Conservation (phyloP, 2,888 invertebrate genomes). For the Keiferia lycopersicella region DNA sequence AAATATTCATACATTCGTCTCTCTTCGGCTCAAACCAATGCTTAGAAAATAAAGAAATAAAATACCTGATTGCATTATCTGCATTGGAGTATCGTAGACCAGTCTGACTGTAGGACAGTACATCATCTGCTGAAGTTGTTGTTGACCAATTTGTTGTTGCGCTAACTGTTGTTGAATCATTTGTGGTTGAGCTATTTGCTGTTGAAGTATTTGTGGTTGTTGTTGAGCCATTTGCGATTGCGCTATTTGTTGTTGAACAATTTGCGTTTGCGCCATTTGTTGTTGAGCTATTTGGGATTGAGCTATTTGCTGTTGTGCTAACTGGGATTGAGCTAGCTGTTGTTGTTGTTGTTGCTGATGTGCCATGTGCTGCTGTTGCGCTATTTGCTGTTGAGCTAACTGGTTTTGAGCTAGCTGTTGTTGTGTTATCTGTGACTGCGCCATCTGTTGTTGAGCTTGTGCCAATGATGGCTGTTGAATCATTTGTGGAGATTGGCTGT, state of each 20-base stretch:
- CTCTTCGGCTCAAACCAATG: background rate
- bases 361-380: slow-evolving; percentile 45
- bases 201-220: slow-evolving; percentile 29
- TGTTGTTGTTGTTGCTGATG: slow-evolving; percentile 53
- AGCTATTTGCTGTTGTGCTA: slow-evolving; percentile 31
- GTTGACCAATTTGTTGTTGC: slow-evolving; percentile 39
- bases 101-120: slow-evolving; percentile 65
- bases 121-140: slow-evolving; percentile 55
- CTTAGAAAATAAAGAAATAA: background rate
- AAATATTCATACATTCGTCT: background rate
- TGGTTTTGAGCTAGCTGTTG: slow-evolving; percentile 52
- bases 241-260: slow-evolving; percentile 33
- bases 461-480: slow-evolving; percentile 24
- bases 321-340: slow-evolving; percentile 35
- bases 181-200: slow-evolving; percentile 31
- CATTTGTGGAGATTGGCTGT: slow-evolving; percentile 37
- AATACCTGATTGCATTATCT: slow-evolving; percentile 62
- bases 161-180: slow-evolving; percentile 24
- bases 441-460: slow-evolving; percentile 45
- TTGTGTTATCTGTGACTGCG: slow-evolving; percentile 61
- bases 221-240: background rate
- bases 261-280: slow-evolving; percentile 49
- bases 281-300: slow-evolving; percentile 14
- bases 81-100: slow-evolving; percentile 67
- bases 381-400: slow-evolving; percentile 14